phyloP scores from a whole-genome alignment of 1,140 invertebrate genomes.

The Trialeurodes vaporariorum region DNA sequence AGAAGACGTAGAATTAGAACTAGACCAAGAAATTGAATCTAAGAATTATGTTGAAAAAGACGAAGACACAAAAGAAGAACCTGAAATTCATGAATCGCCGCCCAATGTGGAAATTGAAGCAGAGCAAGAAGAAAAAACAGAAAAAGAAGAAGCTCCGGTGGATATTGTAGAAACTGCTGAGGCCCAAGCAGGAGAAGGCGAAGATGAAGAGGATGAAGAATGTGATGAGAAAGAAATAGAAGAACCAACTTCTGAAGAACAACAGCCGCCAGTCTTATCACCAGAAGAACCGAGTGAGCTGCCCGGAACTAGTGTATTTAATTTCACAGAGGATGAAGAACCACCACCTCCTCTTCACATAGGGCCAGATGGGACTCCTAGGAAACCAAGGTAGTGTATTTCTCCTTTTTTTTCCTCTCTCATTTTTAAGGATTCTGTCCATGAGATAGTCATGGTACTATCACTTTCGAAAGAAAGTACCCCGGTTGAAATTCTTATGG shows the following conservation, averaged over 20 bases:
- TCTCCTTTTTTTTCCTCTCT: too few species aligned
- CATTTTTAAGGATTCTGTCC: too few species aligned
- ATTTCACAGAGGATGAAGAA: conserved; percentile 30
- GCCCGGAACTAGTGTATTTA: conserved; percentile 25
- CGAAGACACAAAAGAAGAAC: too few species aligned
- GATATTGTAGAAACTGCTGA: neutral
- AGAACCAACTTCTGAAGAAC: conserved; percentile 12
- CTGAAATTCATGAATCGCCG: too few species aligned
- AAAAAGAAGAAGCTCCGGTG: conserved; percentile 1
- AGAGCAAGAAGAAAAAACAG: conserved; percentile 14
- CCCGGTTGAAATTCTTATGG: too few species aligned
- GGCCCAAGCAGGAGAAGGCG: neutral
- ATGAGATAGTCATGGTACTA: too few species aligned
- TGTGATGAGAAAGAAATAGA: too few species aligned
- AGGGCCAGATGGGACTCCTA: conserved; percentile 23
- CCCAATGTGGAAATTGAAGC: too few species aligned
- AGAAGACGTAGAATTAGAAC: too few species aligned
- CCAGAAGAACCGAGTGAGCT: neutral
- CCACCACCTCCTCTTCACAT: conserved; percentile 26
- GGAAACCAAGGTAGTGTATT: conserved; percentile 27
- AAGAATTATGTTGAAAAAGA: too few species aligned
- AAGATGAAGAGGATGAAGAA: conserved; percentile 7
- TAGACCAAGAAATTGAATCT: too few species aligned
- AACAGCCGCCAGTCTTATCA: conserved; percentile 11
- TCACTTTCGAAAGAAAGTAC: too few species aligned